These are phyloP conservation scores for Aproaerema taeniolella DNA, from an alignment of 2,888 invertebrate genomes.

Conservation along the genomic window DNA sequence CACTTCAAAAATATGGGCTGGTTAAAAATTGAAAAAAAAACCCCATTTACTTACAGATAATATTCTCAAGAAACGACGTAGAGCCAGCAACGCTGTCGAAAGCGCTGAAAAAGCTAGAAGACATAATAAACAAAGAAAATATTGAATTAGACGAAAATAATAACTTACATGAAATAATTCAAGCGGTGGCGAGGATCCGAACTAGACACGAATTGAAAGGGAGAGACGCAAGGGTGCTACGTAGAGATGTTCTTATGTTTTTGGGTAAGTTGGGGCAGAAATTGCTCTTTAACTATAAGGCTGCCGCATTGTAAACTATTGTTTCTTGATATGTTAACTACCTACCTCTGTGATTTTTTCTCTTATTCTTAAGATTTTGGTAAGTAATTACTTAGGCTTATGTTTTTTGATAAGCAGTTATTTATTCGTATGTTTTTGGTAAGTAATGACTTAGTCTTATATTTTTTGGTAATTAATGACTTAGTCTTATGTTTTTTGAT, in stretches of 20 bases:
- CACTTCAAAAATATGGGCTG: neutral
- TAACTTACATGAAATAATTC: slow-evolving; percentile 30
- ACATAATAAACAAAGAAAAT: slow-evolving; percentile 19
- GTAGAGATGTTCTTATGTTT: slow-evolving; percentile 37
- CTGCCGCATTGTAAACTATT: no score
- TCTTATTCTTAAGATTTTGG: no score
- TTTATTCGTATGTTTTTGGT: no score
- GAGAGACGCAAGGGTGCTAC: slow-evolving; percentile 35
- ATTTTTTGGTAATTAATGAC: no score
- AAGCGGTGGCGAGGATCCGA: slow-evolving; percentile 28
- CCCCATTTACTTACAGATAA: slow-evolving; percentile 30
- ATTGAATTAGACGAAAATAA: slow-evolving; percentile 5
- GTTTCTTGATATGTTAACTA: no score
- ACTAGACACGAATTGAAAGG: slow-evolving; percentile 19
- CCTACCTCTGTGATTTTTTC: no score
- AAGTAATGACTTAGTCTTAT: no score
- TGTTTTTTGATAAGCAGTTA: no score
- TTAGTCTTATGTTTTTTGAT: no score
- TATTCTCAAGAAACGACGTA: slow-evolving; percentile 32
- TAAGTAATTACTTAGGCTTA: no score
- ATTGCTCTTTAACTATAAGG: no score
- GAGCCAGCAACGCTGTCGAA: slow-evolving; percentile 28
- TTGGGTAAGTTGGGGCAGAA: slow-evolving; percentile 43
- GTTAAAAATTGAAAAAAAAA: neutral
- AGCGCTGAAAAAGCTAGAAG: slow-evolving; percentile 31